Evolutionary conservation across 2,888 invertebrate species (phyloP), one percentile per base, ranked within the genome.

Genomic region (Drosophila eohydei): DNA sequence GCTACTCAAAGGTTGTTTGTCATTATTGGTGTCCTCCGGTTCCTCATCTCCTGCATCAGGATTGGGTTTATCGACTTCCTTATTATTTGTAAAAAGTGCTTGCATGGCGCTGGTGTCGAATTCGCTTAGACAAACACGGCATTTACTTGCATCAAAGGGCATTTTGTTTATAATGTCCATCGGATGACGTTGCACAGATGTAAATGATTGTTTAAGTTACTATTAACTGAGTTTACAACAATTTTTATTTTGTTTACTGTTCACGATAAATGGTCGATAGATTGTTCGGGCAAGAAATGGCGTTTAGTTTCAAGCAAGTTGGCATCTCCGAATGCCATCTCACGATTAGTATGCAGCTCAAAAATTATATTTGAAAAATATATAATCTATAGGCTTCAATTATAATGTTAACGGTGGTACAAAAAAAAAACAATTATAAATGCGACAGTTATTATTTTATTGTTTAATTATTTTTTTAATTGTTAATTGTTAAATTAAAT

Each of bases 161-260:
- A 51, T 21, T 7, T 41, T 54, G 7, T 61, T 65, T 32, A 30
- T 32, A 12, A 11, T 50, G 8, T 75, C 77, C 80, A 77, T 80
- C 38, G 28, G 21, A 34, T 34, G 8, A 28, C 43, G 36, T 16
- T 44, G 36, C 16, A 44, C 30, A 30, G 4, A 46, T 16, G 0
- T 26, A 16, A 40, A 28, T 8, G 11, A 14, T 11, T 32, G 11
- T 21, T 12, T 36, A 11, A 26, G 14, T 32, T n/a, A 32, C 11
- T 30, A 28, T 55, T 32, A 4, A 7, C n/a, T 7, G 9, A 16
- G 2, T 14, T 44, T 44, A 40, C 38, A 34, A 51, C 58, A 40
- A 79, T 36, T 63, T 51, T 38, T 71, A 64, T 77, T 74, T 74
- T 74, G 74, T 74, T 74, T 74, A 77, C 78, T 58, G 40, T 61